Conservation (phyloP, 2,113 vertebrate genomes). For the Acanthisitta chloris region DNA sequence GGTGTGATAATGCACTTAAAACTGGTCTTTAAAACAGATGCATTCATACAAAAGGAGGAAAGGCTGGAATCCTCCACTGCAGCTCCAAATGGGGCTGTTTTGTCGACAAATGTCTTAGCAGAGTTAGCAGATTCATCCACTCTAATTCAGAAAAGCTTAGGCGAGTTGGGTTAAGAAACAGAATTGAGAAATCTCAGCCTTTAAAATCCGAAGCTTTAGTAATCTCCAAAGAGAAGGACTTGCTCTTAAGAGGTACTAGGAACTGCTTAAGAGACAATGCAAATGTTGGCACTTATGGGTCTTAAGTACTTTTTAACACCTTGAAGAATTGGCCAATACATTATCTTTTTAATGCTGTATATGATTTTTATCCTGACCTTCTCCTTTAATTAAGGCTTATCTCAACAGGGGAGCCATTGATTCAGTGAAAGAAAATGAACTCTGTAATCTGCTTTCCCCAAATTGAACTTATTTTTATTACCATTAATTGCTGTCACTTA, state of each 20-base stretch:
- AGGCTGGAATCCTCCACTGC: not conserved
- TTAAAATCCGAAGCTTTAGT: not conserved
- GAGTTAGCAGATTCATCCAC: not conserved
- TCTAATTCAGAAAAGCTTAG: not conserved
- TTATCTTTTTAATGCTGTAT: conserved; percentile 56
- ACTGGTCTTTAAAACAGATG: not conserved
- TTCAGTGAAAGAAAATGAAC: conserved; percentile 66
- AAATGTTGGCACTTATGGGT: not conserved
- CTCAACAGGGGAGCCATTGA: conserved; percentile 59
- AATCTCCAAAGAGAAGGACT: not conserved
- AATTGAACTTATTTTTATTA: conserved; percentile 71
- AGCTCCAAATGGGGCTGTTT: not conserved
- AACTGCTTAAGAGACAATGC: not conserved
- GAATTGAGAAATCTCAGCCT: not conserved
- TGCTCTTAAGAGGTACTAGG: not conserved
- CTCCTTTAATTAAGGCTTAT: conserved; percentile 63
- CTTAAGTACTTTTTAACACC: conserved; percentile 58
- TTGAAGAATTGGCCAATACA: conserved; percentile 50
- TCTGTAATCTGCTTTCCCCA: conserved; percentile 66
- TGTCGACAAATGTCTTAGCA: not conserved
- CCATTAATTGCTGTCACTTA: conserved; percentile 68
- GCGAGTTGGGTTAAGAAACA: not conserved
- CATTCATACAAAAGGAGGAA: not conserved
- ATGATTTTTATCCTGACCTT: conserved; percentile 68
- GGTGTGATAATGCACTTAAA: not conserved